Conservation (phyloP, 2,797 vertebrate genomes). For the Pangasius macronema region DNA sequence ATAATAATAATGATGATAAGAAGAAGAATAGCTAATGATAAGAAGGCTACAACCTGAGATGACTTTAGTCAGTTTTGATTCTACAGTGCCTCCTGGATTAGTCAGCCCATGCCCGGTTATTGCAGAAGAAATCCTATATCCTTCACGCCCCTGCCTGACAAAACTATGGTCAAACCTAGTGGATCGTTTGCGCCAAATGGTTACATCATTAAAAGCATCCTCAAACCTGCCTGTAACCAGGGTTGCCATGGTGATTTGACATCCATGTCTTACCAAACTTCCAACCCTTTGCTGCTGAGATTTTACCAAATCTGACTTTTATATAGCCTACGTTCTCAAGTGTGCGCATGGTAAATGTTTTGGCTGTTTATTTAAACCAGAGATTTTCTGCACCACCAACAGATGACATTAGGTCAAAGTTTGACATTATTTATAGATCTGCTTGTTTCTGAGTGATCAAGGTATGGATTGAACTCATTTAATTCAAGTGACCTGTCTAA, state of each 20-base stretch:
- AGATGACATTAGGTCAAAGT: neutral
- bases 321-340: neutral
- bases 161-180: neutral
- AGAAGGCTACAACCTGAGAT: neutral
- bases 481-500: neutral
- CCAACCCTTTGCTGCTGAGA: neutral
- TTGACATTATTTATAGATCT: neutral
- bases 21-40: neutral
- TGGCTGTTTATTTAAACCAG: neutral
- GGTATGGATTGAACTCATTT: neutral
- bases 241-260: slow-evolving; percentile 12
- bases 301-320: neutral
- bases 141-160: slow-evolving; percentile 23
- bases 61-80: neutral
- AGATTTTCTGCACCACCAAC: neutral
- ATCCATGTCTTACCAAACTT: neutral
- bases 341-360: neutral
- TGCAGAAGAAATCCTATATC: slow-evolving; percentile 20
- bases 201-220: slow-evolving; percentile 2
- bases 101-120: neutral
- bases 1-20: neutral
- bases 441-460: neutral
- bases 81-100: neutral
- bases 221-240: neutral
- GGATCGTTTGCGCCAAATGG: slow-evolving; percentile 8